Evolutionary conservation across 2,888 invertebrate genomes (phyloP).

Genomic region (Ormia ochracea): DNA sequence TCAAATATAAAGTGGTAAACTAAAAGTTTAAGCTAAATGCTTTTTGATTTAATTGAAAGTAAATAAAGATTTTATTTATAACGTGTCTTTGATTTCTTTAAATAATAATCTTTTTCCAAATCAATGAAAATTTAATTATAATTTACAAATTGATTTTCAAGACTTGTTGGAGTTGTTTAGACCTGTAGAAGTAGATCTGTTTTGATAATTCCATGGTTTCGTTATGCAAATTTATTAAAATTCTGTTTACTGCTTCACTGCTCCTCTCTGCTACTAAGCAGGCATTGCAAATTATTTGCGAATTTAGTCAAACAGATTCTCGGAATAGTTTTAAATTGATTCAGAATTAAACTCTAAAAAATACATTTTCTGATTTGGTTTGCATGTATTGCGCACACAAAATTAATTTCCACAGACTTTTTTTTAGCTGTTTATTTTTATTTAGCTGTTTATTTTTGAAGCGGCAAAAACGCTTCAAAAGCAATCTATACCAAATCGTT

Average conservation of each 20-base stretch:
- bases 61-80: too few relatives aligned
- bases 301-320: background rate
- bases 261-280: background rate
- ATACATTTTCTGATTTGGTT: background rate
- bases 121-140: too few relatives aligned
- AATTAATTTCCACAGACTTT: conserved; percentile 27
- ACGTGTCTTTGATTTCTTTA: too few relatives aligned
- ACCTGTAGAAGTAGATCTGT: too few relatives aligned
- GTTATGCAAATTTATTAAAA: background rate
- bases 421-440: background rate
- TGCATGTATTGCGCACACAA: background rate
- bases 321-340: background rate
- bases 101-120: too few relatives aligned
- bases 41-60: too few relatives aligned
- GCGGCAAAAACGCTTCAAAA: conserved; percentile 1
- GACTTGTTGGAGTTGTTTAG: too few relatives aligned
- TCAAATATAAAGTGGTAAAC: too few relatives aligned
- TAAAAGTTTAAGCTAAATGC: too few relatives aligned
- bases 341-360: background rate
- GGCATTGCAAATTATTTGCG: background rate
- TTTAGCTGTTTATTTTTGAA: background rate
- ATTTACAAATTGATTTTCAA: too few relatives aligned
- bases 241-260: background rate
- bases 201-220: too few relatives aligned
- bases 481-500: conserved; percentile 38